Conservation (phyloP, 2,888 invertebrate species). For the Copidosoma aretas region DNA sequence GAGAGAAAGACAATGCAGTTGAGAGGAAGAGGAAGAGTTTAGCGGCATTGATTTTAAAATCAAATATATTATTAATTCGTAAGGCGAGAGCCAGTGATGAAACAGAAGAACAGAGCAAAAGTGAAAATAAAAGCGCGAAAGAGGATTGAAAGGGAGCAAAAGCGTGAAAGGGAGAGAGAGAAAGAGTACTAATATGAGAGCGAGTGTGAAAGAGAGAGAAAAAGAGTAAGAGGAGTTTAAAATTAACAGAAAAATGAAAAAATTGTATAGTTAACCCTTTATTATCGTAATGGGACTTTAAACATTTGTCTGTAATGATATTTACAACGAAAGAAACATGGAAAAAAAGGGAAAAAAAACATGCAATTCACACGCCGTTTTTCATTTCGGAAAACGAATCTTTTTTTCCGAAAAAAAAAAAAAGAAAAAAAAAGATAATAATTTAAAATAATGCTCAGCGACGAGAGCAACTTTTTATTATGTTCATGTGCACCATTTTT, state of each 20-base stretch:
- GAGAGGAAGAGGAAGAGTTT: slow-evolving; percentile 41
- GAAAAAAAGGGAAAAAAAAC: background rate
- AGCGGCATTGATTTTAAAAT: slow-evolving; percentile 58
- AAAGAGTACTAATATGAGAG: background rate
- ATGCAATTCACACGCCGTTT: slow-evolving; percentile 42
- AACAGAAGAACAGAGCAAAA: slow-evolving; percentile 2
- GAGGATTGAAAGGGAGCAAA: slow-evolving; percentile 10
- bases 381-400: slow-evolving; percentile 45
- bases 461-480: slow-evolving; percentile 49
- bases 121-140: slow-evolving; percentile 6
- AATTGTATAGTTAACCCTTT: slow-evolving; percentile 59
- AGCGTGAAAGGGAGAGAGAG: slow-evolving; percentile 16
- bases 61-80: slow-evolving; percentile 54
- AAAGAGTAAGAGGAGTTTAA: slow-evolving; percentile 1
- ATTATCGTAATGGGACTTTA: slow-evolving; percentile 54
- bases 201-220: background rate
- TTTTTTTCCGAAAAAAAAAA: background rate
- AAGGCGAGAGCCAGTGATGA: slow-evolving; percentile 43
- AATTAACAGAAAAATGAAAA: slow-evolving; percentile 48
- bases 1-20: slow-evolving; percentile 34
- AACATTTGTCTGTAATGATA: slow-evolving; percentile 59
- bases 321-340: slow-evolving; percentile 59
- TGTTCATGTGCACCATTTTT: slow-evolving; percentile 46
- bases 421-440: slow-evolving; percentile 7
- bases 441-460: slow-evolving; percentile 48